phyloP scores from a whole-genome alignment of 2,113 vertebrate genomes.

The Coturnix japonica region DNA sequence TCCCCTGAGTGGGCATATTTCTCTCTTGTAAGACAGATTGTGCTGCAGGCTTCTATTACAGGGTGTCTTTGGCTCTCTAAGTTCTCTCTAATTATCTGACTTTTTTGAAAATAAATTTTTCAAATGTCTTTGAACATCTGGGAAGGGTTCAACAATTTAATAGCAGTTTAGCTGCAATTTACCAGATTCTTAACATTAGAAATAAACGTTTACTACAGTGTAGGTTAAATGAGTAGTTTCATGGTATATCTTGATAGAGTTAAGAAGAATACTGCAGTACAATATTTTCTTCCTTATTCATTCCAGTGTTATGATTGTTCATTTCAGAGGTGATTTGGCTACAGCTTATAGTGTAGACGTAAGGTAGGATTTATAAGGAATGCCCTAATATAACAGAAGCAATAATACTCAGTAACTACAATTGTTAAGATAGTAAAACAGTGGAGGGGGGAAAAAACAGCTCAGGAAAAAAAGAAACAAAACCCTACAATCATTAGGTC shows the following conservation, averaged over 20 bases:
- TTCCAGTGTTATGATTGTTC: background rate
- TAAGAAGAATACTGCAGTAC: background rate
- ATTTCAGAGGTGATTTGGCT: background rate
- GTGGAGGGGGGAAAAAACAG: fast-evolving
- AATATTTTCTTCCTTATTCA: background rate
- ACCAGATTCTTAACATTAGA: background rate
- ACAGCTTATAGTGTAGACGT: background rate
- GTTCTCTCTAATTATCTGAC: slow-evolving; percentile 22
- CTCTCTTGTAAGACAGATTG: background rate
- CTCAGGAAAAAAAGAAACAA: background rate
- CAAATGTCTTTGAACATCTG: slow-evolving; percentile 7
- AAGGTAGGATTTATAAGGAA: background rate
- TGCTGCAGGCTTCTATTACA: slow-evolving; percentile 38
- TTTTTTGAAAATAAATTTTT: slow-evolving; percentile 37
- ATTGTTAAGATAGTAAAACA: background rate
- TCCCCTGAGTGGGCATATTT: background rate
- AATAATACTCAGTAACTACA: background rate
- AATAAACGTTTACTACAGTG: background rate
- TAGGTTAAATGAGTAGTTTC: background rate
- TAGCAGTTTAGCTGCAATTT: slow-evolving; percentile 13
- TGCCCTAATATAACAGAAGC: background rate
- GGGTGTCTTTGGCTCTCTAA: slow-evolving; percentile 33
- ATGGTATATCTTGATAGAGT: background rate
- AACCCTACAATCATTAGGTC: background rate
- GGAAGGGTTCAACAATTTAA: background rate